A percentile compares a stretch with the other conserved stretches of the same genome.
Conservation (phyloP, 2,113 vertebrate genomes). For the Hoplias malabaricus region DNA sequence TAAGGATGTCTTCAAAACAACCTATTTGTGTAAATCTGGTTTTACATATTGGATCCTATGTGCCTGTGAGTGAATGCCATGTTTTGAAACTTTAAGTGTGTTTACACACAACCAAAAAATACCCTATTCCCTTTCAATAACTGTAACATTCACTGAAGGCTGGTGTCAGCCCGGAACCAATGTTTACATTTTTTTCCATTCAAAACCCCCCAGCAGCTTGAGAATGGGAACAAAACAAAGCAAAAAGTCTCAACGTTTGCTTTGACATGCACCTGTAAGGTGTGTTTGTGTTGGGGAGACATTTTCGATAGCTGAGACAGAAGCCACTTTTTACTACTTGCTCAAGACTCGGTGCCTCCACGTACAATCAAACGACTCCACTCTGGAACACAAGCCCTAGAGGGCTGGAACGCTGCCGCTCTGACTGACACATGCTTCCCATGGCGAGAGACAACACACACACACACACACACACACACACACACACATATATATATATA, state of each 20-base stretch:
- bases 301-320: constrained; percentile 66
- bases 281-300: constrained; percentile 70
- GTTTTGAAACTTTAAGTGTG: too few species aligned
- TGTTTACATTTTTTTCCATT: constrained; percentile 16
- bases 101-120: too few species aligned
- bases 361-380: constrained; percentile 74
- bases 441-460: constrained; percentile 44
- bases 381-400: constrained; percentile 76
- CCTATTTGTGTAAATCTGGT: too few species aligned
- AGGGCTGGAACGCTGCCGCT: constrained; percentile 75
- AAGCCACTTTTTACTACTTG: constrained; percentile 65
- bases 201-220: constrained; percentile 20
- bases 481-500: constrained; percentile 26
- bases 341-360: constrained; percentile 72
- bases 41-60: too few species aligned
- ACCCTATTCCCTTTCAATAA: neutral
- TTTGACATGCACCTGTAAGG: constrained; percentile 68
- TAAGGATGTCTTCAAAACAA: too few species aligned
- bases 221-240: constrained; percentile 46
- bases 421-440: constrained; percentile 76
- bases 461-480: constrained; percentile 32
- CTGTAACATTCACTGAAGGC: neutral
- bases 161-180: neutral
- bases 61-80: too few species aligned
- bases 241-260: constrained; percentile 32